Conservation (phyloP, 1,140 invertebrate genomes). For the Dendroctonus valens region DNA sequence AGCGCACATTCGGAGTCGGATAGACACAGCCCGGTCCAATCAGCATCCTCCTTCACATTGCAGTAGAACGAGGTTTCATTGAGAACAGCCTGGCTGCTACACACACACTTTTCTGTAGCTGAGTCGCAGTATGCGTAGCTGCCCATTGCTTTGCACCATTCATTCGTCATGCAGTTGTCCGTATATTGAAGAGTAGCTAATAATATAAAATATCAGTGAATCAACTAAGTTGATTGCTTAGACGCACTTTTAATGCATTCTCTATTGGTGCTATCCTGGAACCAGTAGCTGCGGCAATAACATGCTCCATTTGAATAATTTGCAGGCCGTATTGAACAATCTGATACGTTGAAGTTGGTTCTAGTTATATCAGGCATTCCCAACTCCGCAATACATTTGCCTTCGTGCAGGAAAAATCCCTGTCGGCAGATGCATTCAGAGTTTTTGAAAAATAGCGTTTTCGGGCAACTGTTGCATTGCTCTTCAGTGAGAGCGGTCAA, state of each 20-base stretch:
- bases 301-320: constrained; percentile 17
- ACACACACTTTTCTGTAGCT: constrained; percentile 22
- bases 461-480: constrained; percentile 10
- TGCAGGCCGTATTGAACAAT: constrained; percentile 30
- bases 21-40: constrained; percentile 12
- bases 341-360: constrained; percentile 1
- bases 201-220: background rate
- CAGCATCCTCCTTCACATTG: background rate
- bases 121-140: constrained; percentile 29
- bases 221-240: background rate
- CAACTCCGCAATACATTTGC: constrained; percentile 26
- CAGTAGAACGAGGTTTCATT: constrained; percentile 31
- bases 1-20: constrained; percentile 15
- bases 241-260: constrained; percentile 34
- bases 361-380: constrained; percentile 12
- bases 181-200: constrained; percentile 30
- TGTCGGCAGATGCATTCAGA: constrained; percentile 19
- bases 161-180: constrained; percentile 26
- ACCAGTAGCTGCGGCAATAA: constrained; percentile 34
- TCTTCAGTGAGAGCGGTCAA: background rate
- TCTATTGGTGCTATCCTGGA: constrained; percentile 23
- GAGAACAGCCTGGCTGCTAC: constrained; percentile 15
- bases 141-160: constrained; percentile 36
- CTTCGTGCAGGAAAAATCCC: constrained; percentile 25
- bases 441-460: constrained; percentile 11